Evolutionary conservation across 2,888 invertebrate species (phyloP).

Genomic region (Macrosiphum euphorbiae): DNA sequence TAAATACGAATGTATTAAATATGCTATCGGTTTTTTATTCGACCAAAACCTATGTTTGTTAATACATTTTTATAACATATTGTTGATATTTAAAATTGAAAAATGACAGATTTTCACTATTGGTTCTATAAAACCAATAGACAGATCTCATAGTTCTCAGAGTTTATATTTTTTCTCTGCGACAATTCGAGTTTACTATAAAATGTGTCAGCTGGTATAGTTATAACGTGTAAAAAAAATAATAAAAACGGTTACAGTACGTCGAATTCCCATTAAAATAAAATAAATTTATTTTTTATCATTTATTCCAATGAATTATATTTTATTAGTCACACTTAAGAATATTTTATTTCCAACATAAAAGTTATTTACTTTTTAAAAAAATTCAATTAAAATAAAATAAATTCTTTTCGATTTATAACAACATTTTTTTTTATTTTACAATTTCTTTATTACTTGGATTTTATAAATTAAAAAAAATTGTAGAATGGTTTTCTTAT

Average conservation of each 20-base stretch:
- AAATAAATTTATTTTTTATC: constrained; percentile 14
- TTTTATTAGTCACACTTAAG: background rate
- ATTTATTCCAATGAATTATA: constrained; percentile 9
- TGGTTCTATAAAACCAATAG: background rate
- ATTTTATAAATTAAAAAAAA: background rate
- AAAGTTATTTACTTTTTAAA: background rate
- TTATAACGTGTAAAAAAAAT: constrained; percentile 2
- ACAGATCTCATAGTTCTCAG: background rate
- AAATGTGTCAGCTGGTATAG: constrained; percentile 12
- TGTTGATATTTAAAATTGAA: background rate
- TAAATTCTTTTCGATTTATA: background rate
- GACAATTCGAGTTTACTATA: background rate
- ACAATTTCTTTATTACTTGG: background rate
- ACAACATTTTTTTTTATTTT: background rate
- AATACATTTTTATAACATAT: background rate
- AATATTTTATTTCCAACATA: constrained; percentile 12
- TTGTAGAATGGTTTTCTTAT: background rate
- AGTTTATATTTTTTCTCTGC: background rate
- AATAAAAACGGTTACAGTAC: background rate
- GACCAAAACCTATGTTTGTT: background rate
- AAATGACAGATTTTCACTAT: background rate
- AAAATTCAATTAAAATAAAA: background rate
- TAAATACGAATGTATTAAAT: background rate
- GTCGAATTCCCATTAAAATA: constrained; percentile 7
- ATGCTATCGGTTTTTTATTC: background rate